Evolutionary conservation across 2,113 vertebrate genomes (phyloP).

Genomic region (Turnix velox): DNA sequence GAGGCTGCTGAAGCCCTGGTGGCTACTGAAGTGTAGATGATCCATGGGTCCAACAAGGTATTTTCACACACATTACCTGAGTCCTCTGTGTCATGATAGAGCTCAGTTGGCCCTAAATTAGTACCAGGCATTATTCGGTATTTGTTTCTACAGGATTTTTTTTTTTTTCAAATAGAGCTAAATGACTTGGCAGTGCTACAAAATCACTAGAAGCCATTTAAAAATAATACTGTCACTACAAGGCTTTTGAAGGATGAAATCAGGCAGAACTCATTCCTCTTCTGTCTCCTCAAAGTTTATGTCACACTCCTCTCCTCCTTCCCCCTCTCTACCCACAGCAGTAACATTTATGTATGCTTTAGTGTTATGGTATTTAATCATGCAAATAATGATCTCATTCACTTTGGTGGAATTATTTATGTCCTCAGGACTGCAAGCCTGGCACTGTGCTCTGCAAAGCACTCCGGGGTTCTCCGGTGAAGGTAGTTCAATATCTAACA

Average conservation of each 20-base stretch:
- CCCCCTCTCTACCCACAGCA: constrained; percentile 50
- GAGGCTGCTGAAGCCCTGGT: neutral
- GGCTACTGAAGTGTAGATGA: neutral
- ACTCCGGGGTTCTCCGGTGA: neutral
- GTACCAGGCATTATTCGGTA: neutral
- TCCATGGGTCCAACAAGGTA: neutral
- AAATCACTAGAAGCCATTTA: constrained; percentile 49
- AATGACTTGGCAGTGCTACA: constrained; percentile 50
- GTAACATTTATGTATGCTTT: constrained; percentile 25
- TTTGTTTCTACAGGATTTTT: neutral
- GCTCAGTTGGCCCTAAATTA: neutral
- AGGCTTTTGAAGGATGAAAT: constrained; percentile 40
- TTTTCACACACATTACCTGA: neutral
- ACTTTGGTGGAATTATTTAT: constrained; percentile 18
- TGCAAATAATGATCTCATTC: constrained; percentile 49
- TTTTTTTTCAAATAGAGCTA: neutral
- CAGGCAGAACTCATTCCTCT: constrained; percentile 17
- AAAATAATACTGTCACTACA: constrained; percentile 47
- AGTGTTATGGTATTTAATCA: constrained; percentile 52
- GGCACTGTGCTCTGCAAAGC: neutral
- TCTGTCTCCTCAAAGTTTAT: constrained; percentile 55
- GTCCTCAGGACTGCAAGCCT: neutral
- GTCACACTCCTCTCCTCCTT: constrained; percentile 21
- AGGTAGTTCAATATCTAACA: neutral
- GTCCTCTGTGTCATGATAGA: neutral